A percentile compares a stretch with the other conserved stretches of the same genome.
These are phyloP conservation scores for Hippocampus kuda DNA, from an alignment of 2,797 vertebrate genomes.

Conservation along the genomic window DNA sequence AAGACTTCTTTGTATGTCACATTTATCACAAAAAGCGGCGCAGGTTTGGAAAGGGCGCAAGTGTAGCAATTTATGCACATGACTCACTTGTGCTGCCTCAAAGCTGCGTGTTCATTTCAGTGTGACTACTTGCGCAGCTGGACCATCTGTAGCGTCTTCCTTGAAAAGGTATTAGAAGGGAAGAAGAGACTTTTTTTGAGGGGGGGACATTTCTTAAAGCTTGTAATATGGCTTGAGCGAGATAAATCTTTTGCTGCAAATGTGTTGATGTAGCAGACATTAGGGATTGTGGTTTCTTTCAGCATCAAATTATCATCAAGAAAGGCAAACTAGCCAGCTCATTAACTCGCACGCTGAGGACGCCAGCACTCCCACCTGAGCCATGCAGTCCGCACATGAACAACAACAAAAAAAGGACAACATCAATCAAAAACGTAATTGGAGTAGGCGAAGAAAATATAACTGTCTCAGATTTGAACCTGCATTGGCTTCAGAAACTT, in stretches of 20 bases:
- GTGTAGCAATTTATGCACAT: slow-evolving; percentile 20
- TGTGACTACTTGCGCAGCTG: slow-evolving; percentile 23
- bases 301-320: not conserved
- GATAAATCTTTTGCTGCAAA: not conserved
- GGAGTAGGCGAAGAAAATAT: not conserved
- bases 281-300: slow-evolving; percentile 1
- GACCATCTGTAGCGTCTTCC: slow-evolving; percentile 28
- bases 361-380: not conserved
- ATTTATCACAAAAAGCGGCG: slow-evolving; percentile 8
- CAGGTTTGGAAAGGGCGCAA: slow-evolving; percentile 22
- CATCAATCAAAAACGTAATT: not conserved
- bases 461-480: not conserved
- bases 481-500: not conserved
- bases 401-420: not conserved
- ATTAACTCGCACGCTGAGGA: not conserved
- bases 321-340: not conserved
- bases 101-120: slow-evolving; percentile 30
- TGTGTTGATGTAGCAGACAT: slow-evolving; percentile 10
- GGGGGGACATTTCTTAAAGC: not conserved
- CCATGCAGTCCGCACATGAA: not conserved
- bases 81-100: slow-evolving; percentile 32
- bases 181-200: not conserved
- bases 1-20: slow-evolving; percentile 39
- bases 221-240: too few relatives aligned
- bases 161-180: slow-evolving; percentile 1